Conservation (phyloP, 2,888 invertebrate genomes). For the Petrophora chlorosata region DNA sequence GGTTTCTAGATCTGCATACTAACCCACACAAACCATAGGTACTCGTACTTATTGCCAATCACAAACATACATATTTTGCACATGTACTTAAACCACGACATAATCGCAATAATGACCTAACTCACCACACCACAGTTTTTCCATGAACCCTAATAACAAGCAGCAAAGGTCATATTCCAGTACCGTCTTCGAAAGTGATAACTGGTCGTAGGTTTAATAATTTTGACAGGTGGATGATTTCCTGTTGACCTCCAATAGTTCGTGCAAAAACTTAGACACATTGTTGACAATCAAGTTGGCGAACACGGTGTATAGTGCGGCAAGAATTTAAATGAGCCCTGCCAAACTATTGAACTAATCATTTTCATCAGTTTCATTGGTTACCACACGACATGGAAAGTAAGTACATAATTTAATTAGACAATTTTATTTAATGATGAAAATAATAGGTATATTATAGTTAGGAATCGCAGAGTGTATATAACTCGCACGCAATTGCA, state of each 20-base stretch:
- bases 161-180: constrained; percentile 24
- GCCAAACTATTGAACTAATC: no score
- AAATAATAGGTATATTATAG: no score
- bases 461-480: no score
- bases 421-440: no score
- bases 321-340: no score
- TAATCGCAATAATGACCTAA: background rate
- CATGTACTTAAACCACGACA: background rate
- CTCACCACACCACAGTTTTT: background rate
- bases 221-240: constrained; percentile 24
- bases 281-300: constrained; percentile 16
- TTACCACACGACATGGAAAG: no score
- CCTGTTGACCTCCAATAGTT: constrained; percentile 31
- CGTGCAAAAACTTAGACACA: constrained; percentile 25
- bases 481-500: no score
- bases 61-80: background rate
- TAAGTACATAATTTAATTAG: no score
- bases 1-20: no score
- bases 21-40: no score
- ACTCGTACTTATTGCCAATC: background rate
- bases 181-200: constrained; percentile 17
- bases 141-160: constrained; percentile 14
- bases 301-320: no score
- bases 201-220: constrained; percentile 5
- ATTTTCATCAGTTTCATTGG: no score